Percentiles rank a stretch among this genome's conserved stretches.
Conservation (phyloP, 2,888 invertebrate species). For the Odontocerum albicorne region DNA sequence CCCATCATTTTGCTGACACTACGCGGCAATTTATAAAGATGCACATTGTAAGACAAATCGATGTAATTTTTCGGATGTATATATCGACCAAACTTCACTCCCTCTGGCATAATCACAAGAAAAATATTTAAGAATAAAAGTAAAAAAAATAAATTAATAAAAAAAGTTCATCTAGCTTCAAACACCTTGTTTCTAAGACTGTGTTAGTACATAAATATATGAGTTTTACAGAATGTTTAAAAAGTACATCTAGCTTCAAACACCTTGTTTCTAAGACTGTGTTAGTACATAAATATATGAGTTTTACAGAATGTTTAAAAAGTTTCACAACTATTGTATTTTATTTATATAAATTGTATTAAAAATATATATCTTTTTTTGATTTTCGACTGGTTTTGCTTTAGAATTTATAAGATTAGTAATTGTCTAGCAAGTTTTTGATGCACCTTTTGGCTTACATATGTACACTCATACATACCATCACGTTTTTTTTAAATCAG, state of each 20-base stretch:
- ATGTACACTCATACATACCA: too few species aligned
- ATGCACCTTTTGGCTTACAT: too few species aligned
- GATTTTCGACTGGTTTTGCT: too few species aligned
- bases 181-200: constrained; percentile 11
- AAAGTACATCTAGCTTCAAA: constrained; percentile 10
- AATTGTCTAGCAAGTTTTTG: too few species aligned
- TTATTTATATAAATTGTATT: too few species aligned
- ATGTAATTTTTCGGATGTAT: constrained; percentile 23
- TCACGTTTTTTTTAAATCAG: too few species aligned
- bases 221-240: too few species aligned
- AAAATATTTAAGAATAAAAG: constrained; percentile 11
- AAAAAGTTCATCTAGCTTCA: constrained; percentile 7
- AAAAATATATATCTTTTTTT: too few species aligned
- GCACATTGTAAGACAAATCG: constrained; percentile 30
- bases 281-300: neutral
- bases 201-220: neutral
- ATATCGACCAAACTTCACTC: constrained; percentile 28
- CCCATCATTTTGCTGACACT: too few species aligned
- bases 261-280: constrained; percentile 7
- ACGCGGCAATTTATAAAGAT: constrained; percentile 8
- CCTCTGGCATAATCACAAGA: constrained; percentile 24
- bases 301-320: too few species aligned
- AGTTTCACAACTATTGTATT: too few species aligned
- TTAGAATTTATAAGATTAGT: too few species aligned
- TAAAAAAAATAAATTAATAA: constrained; percentile 13